Evolutionary conservation across 2,797 vertebrate species (phyloP).

Genomic region (Anguilla marmorata): DNA sequence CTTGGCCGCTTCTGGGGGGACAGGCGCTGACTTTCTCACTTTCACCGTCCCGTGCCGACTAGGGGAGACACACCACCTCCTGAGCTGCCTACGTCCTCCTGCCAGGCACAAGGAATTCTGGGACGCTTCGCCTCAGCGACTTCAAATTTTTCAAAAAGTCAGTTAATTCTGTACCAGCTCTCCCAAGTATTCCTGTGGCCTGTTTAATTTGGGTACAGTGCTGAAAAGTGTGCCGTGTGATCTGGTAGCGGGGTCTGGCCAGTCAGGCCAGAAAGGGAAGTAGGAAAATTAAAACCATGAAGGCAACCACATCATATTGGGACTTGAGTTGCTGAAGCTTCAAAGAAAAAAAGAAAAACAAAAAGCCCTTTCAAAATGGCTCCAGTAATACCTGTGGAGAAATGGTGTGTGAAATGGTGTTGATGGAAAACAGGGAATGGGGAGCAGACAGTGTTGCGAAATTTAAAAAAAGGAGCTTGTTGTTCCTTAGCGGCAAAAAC

Average conservation of each 20-base stretch:
- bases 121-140: background rate
- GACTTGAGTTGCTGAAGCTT: background rate
- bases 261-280: background rate
- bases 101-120: background rate
- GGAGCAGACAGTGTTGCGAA: background rate
- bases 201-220: background rate
- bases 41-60: background rate
- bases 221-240: background rate
- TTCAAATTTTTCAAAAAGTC: slow-evolving; percentile 16
- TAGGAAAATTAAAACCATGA: background rate
- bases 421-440: background rate
- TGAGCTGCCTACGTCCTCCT: background rate
- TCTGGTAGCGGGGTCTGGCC: background rate
- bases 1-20: background rate
- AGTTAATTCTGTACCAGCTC: background rate
- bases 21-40: background rate
- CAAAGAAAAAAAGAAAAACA: background rate
- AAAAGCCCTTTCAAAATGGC: background rate
- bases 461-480: background rate
- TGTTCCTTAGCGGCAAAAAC: background rate
- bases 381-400: background rate
- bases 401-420: background rate
- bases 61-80: background rate
- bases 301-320: background rate
- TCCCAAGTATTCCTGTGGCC: background rate